Evolutionary conservation across 1,140 invertebrate genomes (phyloP).

Genomic region (Bactericera cockerelli): DNA sequence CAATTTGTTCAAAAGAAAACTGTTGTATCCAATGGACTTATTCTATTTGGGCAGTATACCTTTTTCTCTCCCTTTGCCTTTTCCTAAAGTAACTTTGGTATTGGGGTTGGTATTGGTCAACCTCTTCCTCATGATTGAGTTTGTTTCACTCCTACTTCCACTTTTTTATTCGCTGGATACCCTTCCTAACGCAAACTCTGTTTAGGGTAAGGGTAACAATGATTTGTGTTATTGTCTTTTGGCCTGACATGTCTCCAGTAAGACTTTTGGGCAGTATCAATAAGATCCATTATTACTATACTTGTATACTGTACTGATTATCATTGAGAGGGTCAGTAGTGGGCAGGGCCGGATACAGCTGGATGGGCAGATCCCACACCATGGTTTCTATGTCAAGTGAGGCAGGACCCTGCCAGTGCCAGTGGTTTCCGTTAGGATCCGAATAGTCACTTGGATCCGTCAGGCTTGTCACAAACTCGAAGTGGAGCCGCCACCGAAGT

Average conservation of each 20-base stretch:
- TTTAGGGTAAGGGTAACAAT: constrained; percentile 8
- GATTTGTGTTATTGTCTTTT: too few species aligned
- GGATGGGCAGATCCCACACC: constrained; percentile 92
- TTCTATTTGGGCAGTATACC: too few species aligned
- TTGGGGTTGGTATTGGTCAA: too few species aligned
- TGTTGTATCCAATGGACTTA: too few species aligned
- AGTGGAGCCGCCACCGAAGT: constrained; percentile 83
- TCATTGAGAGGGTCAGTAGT: constrained; percentile 44
- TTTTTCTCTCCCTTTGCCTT: too few species aligned
- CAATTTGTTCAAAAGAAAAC: too few species aligned
- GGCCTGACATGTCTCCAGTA: constrained; percentile 68
- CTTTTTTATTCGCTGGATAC: constrained; percentile 67
- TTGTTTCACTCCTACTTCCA: too few species aligned
- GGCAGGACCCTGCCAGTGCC: constrained; percentile 62
- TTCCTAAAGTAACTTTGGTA: too few species aligned
- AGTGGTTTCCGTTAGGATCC: constrained; percentile 10
- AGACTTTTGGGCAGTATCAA: constrained; percentile 87
- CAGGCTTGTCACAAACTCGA: constrained; percentile 82
- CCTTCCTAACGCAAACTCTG: constrained; percentile 33
- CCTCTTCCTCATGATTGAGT: too few species aligned
- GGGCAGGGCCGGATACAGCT: constrained; percentile 78
- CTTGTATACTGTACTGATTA: constrained; percentile 18
- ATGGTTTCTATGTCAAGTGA: constrained; percentile 87
- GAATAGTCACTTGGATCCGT: constrained; percentile 15
- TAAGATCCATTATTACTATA: constrained; percentile 49